These are phyloP conservation scores for Thereuonema tuberculata DNA, from an alignment of 1,140 invertebrate species.

Conservation along the genomic window DNA sequence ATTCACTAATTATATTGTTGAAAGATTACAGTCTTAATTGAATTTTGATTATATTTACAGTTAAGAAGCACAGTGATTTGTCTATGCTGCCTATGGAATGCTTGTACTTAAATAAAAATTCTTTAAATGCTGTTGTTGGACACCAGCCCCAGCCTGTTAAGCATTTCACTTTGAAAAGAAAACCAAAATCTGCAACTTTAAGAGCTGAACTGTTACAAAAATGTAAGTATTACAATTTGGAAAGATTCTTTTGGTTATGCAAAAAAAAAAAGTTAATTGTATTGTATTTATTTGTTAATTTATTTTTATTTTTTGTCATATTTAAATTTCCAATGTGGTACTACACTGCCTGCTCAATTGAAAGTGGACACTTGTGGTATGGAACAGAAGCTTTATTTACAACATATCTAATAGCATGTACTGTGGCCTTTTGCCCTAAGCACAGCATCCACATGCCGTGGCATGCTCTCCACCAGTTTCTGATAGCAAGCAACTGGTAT, in stretches of 20 bases:
- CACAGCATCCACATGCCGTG: too few species aligned
- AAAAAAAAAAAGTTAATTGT: too few species aligned
- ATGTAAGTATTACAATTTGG: conserved; percentile 39
- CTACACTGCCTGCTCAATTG: too few species aligned
- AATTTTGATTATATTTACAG: too few species aligned
- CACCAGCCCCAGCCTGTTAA: conserved; percentile 45
- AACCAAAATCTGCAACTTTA: conserved; percentile 85
- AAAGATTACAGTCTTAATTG: conserved; percentile 1
- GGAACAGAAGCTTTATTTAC: too few species aligned
- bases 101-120: conserved; percentile 89
- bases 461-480: too few species aligned
- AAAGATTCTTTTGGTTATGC: too few species aligned
- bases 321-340: neutral
- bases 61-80: conserved; percentile 63
- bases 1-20: conserved; percentile 10
- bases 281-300: too few species aligned
- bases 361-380: too few species aligned
- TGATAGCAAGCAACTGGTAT: too few species aligned
- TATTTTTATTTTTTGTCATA: neutral
- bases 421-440: too few species aligned
- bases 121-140: conserved; percentile 69
- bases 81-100: conserved; percentile 87
- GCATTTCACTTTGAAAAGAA: conserved; percentile 87
- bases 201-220: conserved; percentile 80
- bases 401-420: too few species aligned